A percentile compares a stretch with the other conserved stretches of the same genome.
These are phyloP conservation scores for Daptonema setosum DNA, from an alignment of 2,888 invertebrate species.

Conservation along the genomic window DNA sequence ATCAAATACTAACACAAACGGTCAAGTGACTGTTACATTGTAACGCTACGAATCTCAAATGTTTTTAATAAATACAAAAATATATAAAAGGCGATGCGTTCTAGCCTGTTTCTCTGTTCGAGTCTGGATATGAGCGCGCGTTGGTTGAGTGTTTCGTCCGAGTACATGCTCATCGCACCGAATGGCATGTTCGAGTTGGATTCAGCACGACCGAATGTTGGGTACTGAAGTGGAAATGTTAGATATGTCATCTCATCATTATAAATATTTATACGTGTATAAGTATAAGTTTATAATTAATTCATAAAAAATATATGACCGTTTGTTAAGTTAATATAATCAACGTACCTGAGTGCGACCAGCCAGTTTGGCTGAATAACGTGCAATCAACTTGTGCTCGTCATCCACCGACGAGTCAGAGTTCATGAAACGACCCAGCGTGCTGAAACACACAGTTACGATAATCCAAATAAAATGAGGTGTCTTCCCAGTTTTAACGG, in stretches of 20 bases:
- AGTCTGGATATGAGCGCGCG: slow-evolving; percentile 21
- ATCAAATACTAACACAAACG: no score
- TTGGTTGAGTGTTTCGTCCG: slow-evolving; percentile 14
- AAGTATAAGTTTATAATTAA: no score
- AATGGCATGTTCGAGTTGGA: not conserved
- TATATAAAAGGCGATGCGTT: no score
- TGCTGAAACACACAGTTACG: no score
- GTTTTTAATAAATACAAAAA: no score
- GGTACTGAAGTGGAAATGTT: slow-evolving; percentile 1
- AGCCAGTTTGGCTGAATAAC: slow-evolving; percentile 82
- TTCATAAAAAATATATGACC: no score
- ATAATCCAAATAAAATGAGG: no score
- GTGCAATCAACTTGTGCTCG: slow-evolving; percentile 81
- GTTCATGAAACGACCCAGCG: not conserved
- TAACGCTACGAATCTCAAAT: no score
- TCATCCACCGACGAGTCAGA: slow-evolving; percentile 41
- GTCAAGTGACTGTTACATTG: no score
- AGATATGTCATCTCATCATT: not conserved
- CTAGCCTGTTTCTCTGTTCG: slow-evolving; percentile 25
- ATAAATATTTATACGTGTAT: not conserved
- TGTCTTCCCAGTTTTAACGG: no score
- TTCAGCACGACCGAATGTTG: not conserved
- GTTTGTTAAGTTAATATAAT: not conserved
- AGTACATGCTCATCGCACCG: not conserved
- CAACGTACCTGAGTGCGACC: slow-evolving; percentile 33